Percentiles rank a stretch among this genome's conserved stretches.
phyloP scores from a whole-genome alignment of 2,797 vertebrate species.

The Xenentodon cancila region DNA sequence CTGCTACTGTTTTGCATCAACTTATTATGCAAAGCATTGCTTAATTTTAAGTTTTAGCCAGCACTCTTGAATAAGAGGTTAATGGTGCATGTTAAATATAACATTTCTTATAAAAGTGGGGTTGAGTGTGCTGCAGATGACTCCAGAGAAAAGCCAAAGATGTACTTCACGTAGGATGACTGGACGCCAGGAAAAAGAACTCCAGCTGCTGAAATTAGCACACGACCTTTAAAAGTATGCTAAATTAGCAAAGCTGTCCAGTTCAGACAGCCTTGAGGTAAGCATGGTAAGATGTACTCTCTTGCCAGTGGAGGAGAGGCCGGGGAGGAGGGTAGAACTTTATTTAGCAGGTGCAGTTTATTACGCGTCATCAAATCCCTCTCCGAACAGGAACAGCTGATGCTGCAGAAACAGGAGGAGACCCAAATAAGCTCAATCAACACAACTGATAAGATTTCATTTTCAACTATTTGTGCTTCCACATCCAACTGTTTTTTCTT shows the following conservation, averaged over 20 bases:
- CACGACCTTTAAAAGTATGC: slow-evolving; percentile 76
- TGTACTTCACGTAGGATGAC: slow-evolving; percentile 30
- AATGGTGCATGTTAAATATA: slow-evolving; percentile 48
- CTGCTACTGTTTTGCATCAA: slow-evolving; percentile 48
- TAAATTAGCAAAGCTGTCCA: slow-evolving; percentile 72
- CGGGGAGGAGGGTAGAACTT: slow-evolving; percentile 44
- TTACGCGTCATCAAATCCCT: slow-evolving; percentile 80
- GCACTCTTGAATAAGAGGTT: slow-evolving; percentile 47
- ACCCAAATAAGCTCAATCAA: slow-evolving; percentile 84
- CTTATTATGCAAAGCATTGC: slow-evolving; percentile 33
- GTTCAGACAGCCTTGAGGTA: slow-evolving; percentile 63
- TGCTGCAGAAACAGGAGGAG: slow-evolving; percentile 58
- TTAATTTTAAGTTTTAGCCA: slow-evolving; percentile 54
- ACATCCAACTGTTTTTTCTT: not conserved
- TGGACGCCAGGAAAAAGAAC: slow-evolving; percentile 3
- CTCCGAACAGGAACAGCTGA: slow-evolving; percentile 74
- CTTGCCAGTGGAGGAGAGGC: slow-evolving; percentile 36
- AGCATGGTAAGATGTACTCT: slow-evolving; percentile 59
- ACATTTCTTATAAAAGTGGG: slow-evolving; percentile 27
- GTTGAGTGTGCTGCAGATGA: slow-evolving; percentile 14
- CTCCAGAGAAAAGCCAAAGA: slow-evolving; percentile 10
- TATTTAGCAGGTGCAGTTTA: slow-evolving; percentile 84
- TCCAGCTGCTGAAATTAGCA: slow-evolving; percentile 54
- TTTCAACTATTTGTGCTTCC: slow-evolving; percentile 39
- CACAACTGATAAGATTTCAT: slow-evolving; percentile 79